phyloP scores from a whole-genome alignment of 2,113 vertebrate genomes.

The Leptodactylus fuscus region DNA sequence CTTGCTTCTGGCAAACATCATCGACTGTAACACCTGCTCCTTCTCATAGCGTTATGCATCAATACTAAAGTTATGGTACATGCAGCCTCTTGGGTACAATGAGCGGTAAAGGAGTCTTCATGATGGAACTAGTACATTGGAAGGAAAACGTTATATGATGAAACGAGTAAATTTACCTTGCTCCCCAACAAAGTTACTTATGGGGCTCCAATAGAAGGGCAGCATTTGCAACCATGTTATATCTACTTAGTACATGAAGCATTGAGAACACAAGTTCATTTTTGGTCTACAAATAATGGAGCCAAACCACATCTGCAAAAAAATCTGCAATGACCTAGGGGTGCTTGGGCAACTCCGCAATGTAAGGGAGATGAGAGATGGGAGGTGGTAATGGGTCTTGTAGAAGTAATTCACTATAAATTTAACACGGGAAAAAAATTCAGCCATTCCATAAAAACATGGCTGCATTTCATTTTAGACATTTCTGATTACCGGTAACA shows the following conservation, averaged over 20 bases:
- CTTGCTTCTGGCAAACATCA: conserved; percentile 81
- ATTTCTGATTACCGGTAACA: not conserved
- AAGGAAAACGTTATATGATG: conserved; percentile 62
- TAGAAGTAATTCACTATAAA: not conserved
- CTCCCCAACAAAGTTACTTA: not conserved
- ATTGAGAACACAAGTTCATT: not conserved
- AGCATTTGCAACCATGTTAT: not conserved
- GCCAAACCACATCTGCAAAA: too few species aligned
- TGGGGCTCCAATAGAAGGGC: not conserved
- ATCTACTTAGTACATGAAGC: not conserved
- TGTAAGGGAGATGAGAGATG: too few species aligned
- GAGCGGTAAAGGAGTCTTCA: conserved; percentile 69
- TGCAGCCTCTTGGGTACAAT: conserved; percentile 68
- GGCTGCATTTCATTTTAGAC: not conserved
- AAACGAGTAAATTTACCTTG: not conserved
- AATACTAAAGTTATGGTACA: conserved; percentile 65
- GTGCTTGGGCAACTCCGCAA: too few species aligned
- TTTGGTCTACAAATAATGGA: not conserved
- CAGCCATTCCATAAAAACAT: not conserved
- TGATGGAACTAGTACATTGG: conserved; percentile 70
- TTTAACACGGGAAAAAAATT: not conserved
- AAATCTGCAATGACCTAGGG: not conserved
- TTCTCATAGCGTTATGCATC: conserved; percentile 70
- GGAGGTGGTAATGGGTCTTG: too few species aligned
- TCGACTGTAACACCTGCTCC: conserved; percentile 65